Percentiles rank a stretch among this genome's conserved stretches.
phyloP scores from a whole-genome alignment of 23 tunicate genomes.

The Trididemnum miniatum region DNA sequence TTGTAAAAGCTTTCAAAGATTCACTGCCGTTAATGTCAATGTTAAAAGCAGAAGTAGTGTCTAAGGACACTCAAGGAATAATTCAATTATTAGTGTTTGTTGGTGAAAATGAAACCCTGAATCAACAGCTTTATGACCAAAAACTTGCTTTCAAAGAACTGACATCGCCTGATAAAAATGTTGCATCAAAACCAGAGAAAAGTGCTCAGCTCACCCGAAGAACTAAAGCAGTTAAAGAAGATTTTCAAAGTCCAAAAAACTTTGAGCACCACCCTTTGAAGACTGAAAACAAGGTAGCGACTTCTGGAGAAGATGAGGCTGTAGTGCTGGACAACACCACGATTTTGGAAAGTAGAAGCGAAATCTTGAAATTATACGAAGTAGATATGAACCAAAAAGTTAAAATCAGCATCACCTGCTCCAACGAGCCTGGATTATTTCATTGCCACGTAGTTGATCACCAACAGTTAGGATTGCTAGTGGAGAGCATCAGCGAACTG shows the following conservation, averaged over 20 bases:
- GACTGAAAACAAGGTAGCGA: too few relatives aligned
- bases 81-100: neutral
- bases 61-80: neutral
- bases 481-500: constrained; percentile 7
- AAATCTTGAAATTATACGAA: too few relatives aligned
- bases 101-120: neutral
- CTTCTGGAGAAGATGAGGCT: neutral
- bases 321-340: neutral
- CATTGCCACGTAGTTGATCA: constrained; percentile 27
- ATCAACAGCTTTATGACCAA: neutral
- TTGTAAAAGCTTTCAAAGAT: constrained; percentile 3
- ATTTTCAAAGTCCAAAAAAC: neutral
- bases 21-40: neutral
- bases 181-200: neutral
- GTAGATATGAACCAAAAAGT: neutral
- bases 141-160: neutral
- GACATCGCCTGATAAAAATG: neutral
- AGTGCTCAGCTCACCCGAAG: neutral
- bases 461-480: neutral
- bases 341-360: too few relatives aligned
- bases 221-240: neutral
- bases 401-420: constrained; percentile 8
- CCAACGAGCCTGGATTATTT: constrained; percentile 2
- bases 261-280: neutral
- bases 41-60: neutral